A percentile compares a stretch with the other conserved stretches of the same genome.
Evolutionary conservation across 2,797 vertebrate genomes (phyloP).

Genomic region (Urosaurus nigricauda): DNA sequence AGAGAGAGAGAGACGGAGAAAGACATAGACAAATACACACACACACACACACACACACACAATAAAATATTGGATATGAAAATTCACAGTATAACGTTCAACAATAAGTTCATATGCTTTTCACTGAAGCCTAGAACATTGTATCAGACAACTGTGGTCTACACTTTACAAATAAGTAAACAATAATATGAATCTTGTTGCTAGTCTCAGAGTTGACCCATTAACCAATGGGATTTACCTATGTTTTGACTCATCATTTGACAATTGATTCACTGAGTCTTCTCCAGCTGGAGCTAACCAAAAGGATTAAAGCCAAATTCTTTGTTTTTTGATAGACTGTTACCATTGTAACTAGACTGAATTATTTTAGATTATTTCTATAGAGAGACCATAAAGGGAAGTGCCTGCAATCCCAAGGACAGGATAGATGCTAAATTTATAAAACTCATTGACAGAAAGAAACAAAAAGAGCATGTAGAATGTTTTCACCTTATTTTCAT

Average conservation of each 20-base stretch:
- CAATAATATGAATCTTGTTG: too few species aligned
- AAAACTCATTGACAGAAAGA: neutral
- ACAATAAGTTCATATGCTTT: constrained; percentile 55
- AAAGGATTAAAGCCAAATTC: neutral
- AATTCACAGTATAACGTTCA: constrained; percentile 63
- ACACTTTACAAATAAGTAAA: neutral
- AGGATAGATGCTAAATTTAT: neutral
- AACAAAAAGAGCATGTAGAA: neutral
- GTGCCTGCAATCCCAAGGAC: neutral
- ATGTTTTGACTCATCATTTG: too few species aligned
- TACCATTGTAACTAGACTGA: neutral
- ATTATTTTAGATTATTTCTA: constrained; percentile 3
- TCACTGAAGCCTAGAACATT: constrained; percentile 56
- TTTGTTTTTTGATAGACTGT: too few species aligned
- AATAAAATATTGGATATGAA: constrained; percentile 33
- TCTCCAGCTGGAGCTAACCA: neutral
- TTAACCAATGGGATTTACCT: too few species aligned
- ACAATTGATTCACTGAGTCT: too few species aligned
- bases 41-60: too few species aligned
- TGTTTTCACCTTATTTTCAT: neutral
- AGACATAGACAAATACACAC: neutral
- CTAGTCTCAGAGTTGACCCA: too few species aligned
- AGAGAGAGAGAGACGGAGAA: constrained; percentile 42
- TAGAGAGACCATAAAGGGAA: constrained; percentile 48
- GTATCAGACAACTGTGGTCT: constrained; percentile 68